phyloP scores from a whole-genome alignment of 2,113 vertebrate species.

The Chrysemys picta region DNA sequence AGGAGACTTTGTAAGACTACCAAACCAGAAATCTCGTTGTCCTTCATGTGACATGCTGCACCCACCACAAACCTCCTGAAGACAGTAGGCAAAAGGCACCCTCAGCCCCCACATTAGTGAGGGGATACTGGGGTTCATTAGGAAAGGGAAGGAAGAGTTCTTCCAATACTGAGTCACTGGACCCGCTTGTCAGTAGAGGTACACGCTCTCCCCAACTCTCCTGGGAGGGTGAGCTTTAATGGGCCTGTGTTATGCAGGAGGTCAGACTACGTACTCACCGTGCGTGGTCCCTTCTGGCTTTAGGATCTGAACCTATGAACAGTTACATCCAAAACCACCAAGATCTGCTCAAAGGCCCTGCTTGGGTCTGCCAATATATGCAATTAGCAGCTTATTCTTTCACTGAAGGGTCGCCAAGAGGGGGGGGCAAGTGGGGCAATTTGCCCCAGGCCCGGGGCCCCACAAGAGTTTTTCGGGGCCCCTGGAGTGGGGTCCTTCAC shows the following conservation, averaged over 20 bases:
- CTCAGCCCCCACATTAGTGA: accelerated
- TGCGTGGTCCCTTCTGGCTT: background rate
- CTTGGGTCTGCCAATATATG: background rate
- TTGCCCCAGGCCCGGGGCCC: too few species aligned
- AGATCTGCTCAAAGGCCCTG: background rate
- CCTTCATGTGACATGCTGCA: background rate
- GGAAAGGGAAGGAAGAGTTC: background rate
- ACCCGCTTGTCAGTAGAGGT: background rate
- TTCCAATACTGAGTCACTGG: background rate
- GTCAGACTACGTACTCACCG: background rate
- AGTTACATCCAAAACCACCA: conserved; percentile 29
- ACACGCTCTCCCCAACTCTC: accelerated
- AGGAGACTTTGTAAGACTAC: background rate
- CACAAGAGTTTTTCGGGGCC: too few species aligned
- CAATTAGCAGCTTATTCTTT: conserved; percentile 64
- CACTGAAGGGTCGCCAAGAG: accelerated
- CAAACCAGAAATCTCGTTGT: background rate
- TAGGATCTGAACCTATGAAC: background rate
- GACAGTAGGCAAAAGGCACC: accelerated
- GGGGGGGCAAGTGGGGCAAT: too few species aligned
- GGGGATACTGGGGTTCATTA: background rate
- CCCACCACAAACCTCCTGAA: background rate
- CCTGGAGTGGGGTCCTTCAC: too few species aligned
- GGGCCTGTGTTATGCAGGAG: background rate
- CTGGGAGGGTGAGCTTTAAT: background rate